Percentiles rank a stretch among this genome's conserved stretches.
phyloP scores from a whole-genome alignment of 2,797 vertebrate genomes.

The Agapornis canus region DNA sequence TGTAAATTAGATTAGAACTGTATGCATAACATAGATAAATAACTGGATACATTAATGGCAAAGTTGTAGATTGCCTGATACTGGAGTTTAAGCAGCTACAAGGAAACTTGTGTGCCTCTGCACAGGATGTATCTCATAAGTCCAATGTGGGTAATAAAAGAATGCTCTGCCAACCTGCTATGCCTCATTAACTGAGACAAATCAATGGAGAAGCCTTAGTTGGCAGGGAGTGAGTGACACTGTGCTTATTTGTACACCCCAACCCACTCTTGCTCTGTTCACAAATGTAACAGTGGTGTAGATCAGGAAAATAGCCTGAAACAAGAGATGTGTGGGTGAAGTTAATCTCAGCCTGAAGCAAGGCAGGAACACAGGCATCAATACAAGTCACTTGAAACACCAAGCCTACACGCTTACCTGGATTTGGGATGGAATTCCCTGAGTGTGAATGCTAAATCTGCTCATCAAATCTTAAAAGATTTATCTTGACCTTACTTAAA shows the following conservation, averaged over 20 bases:
- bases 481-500: neutral
- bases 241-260: neutral
- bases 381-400: neutral
- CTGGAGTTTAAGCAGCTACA: neutral
- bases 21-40: neutral
- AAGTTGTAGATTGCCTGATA: neutral
- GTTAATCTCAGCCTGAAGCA: too few relatives aligned
- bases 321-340: neutral
- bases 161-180: neutral
- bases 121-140: rapidly evolving
- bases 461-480: neutral
- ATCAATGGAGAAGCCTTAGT: neutral
- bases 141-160: neutral
- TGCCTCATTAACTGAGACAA: neutral
- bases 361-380: neutral
- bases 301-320: neutral
- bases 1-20: neutral
- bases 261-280: neutral
- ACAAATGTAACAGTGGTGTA: rapidly evolving
- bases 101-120: neutral
- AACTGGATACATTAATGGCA: neutral
- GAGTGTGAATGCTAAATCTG: neutral
- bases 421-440: neutral
- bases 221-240: neutral
- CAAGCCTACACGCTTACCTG: neutral